Evolutionary conservation across 2,888 invertebrate species (phyloP).

Genomic region (Chaetogeoica ovagalla): DNA sequence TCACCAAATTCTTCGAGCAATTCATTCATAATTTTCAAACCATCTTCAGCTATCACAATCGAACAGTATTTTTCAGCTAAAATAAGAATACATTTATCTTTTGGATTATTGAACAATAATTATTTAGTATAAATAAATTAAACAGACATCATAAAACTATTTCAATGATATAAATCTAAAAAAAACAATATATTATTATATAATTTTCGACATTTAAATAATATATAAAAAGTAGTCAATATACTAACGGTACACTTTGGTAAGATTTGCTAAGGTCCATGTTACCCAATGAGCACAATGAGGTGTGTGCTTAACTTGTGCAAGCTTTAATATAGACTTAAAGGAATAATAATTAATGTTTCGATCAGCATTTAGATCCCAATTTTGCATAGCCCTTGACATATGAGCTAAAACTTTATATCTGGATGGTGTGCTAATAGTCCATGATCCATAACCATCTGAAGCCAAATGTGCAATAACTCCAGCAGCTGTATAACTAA

Average conservation of each 20-base stretch:
- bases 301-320: conserved; percentile 81
- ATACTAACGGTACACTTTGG: conserved; percentile 84
- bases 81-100: not conserved
- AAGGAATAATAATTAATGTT: conserved; percentile 97
- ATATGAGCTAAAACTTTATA: conserved; percentile 74
- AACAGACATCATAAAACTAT: not conserved
- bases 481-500: conserved; percentile 94
- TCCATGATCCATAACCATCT: conserved; percentile 86
- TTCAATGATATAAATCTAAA: not conserved
- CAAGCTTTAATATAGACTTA: conserved; percentile 85
- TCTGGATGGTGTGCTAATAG: conserved; percentile 71
- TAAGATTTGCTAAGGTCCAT: conserved; percentile 96
- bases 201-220: conserved; percentile 20
- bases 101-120: too few relatives aligned
- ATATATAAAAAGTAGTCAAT: conserved; percentile 13
- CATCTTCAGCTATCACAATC: conserved; percentile 84
- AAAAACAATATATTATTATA: conserved; percentile 47
- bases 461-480: conserved; percentile 94
- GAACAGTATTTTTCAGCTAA: conserved; percentile 90
- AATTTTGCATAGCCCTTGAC: conserved; percentile 80
- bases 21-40: conserved; percentile 72
- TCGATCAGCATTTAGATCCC: conserved; percentile 83
- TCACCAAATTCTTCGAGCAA: conserved; percentile 65
- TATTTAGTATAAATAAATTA: not conserved
- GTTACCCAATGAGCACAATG: conserved; percentile 95